Evolutionary conservation across 37 sponge, comb jelly and placozoan genomes (phyloP).

Genomic region (Cliona cf. orientalis): DNA sequence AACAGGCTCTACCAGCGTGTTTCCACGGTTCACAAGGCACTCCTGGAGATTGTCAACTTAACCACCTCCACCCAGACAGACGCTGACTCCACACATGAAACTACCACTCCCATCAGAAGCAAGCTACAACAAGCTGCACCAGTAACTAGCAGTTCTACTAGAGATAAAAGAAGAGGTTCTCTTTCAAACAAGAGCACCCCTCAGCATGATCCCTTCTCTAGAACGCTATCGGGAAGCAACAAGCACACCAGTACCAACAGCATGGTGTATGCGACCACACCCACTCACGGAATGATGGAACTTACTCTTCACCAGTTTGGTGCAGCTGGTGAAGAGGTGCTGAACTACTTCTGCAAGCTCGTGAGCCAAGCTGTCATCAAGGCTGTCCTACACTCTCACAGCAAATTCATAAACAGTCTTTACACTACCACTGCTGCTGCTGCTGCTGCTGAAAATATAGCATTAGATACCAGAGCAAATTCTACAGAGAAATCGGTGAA

Average conservation of each 20-base stretch:
- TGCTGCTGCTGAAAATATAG: too few relatives aligned
- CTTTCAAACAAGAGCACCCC: not conserved
- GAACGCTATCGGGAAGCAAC: not conserved
- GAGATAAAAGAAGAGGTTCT: too few relatives aligned
- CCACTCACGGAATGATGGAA: not conserved
- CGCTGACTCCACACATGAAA: not conserved
- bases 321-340: constrained; percentile 10
- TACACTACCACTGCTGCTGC: not conserved
- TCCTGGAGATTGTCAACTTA: constrained; percentile 35
- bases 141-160: not conserved
- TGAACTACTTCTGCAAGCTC: constrained; percentile 33
- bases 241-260: not conserved
- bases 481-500: not conserved
- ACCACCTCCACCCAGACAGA: constrained; percentile 1
- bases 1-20: constrained; percentile 6
- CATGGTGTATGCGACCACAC: not conserved
- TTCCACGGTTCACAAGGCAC: constrained; percentile 4
- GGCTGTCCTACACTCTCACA: constrained; percentile 21
- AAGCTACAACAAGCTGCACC: not conserved
- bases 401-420: constrained; percentile 14
- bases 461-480: too few relatives aligned
- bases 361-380: constrained; percentile 27
- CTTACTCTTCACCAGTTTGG: not conserved
- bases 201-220: not conserved
- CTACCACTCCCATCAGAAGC: not conserved